Evolutionary conservation across 2,888 invertebrate species (phyloP).

Genomic region (Melangyna quadrimaculata): DNA sequence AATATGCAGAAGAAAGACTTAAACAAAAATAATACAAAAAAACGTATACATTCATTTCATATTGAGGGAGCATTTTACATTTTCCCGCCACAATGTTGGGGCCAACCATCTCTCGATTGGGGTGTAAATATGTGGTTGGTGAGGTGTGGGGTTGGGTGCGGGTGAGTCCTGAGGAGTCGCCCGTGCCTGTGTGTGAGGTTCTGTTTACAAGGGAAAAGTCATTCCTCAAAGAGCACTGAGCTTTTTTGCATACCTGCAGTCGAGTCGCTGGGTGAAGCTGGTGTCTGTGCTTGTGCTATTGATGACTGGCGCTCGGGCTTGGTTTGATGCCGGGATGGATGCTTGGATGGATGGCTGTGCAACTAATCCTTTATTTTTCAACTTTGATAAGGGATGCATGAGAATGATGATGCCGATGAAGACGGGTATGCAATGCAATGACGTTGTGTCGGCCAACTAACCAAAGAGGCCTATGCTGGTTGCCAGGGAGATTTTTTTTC

Average conservation of each 20-base stretch:
- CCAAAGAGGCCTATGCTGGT: conserved; percentile 59
- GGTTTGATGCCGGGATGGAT: conserved; percentile 6
- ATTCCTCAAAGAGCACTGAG: conserved; percentile 68
- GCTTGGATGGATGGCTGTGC: conserved; percentile 38
- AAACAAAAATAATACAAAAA: conserved; percentile 12
- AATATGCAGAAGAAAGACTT: conserved; percentile 10
- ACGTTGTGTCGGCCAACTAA: conserved; percentile 50
- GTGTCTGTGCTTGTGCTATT: no score
- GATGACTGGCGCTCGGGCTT: conserved; percentile 29
- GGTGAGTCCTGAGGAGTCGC: conserved; percentile 1
- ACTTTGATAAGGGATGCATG: conserved; percentile 69
- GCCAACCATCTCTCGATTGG: conserved; percentile 37
- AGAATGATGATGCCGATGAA: conserved; percentile 43
- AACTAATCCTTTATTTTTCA: conserved; percentile 68
- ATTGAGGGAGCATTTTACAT: conserved; percentile 57
- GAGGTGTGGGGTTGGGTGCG: neutral
- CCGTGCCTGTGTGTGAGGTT: conserved; percentile 35
- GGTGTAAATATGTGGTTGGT: conserved; percentile 58
- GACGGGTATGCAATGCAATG: conserved; percentile 56
- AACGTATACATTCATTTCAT: conserved; percentile 3
- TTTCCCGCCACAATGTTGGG: conserved; percentile 68
- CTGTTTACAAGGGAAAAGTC: conserved; percentile 51
- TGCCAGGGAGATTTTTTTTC: conserved; percentile 64
- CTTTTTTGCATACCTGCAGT: conserved; percentile 62
- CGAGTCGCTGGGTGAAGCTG: conserved; percentile 13